Evolutionary conservation across 2,888 invertebrate species (phyloP), one percentile per base, ranked within the genome.

Genomic region (Sarcophaga rosellei): DNA sequence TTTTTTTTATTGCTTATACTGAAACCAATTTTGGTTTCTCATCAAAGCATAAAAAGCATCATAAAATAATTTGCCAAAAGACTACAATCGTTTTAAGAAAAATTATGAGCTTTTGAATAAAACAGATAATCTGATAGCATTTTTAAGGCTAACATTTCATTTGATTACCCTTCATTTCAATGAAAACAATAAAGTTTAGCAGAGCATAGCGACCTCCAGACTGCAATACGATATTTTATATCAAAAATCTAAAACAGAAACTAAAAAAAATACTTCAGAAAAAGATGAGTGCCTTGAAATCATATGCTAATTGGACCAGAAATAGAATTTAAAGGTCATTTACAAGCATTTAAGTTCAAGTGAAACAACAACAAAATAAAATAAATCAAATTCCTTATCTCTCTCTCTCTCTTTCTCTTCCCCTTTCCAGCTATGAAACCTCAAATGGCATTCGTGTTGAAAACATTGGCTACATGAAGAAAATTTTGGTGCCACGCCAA

Each of bases 361-460:
- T 53, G 2, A 53, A 1, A 15, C 4, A 53, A 53, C 12, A 53
- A 53, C 15, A 53, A 15, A 12, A 15, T 0, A 12, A 12, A 53
- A 17, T 15, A 53, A 53, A 17, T 15, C 53, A 53, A 53, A 53
- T 53, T 53, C 5, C 17, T 15, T 53, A 17, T 47, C 15, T 21
- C 20, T 21, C 2, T 65, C 17, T 66, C 53, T 53, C 21, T 20
- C 57, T 70, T 47, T 65, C 20, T 59, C 53, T 74, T 65, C n/a
- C 25, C 53, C 35, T 23, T 15, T 84, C 57, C 44, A 96, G 96
- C 91, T 97, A 95, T 89, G 96, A 96, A 94, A 96, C 96, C 23
- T 96, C 95, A 4, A 96, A 97, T 91, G 96, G 96, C 83, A 96
- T 96, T 82, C 95, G 95, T 89, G 95, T 96, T 0, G 96, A 96